Base-by-base conservation (phyloP, 2,797 vertebrate species). In the Apogon talboti region DNA sequence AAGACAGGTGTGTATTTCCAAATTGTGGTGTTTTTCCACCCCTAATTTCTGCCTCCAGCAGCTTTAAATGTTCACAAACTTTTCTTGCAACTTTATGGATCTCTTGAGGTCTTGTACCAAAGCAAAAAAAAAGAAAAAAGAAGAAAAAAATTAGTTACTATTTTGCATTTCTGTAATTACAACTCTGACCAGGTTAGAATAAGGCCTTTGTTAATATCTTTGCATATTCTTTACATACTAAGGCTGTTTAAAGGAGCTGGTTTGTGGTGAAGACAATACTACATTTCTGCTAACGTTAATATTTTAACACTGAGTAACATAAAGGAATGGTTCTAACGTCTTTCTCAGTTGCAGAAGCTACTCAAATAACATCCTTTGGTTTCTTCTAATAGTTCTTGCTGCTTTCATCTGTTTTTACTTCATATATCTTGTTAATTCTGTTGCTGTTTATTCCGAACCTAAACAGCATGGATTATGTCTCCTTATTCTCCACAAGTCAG, bases 151-250 rank as follows among this genome's bases (percentile, higher is more conserved):
- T 35, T 8, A 2, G 28, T 30, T 8, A 30, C 5, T 30, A 30
- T 30, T 30, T 30, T 30, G 28, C 48, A 50, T 8, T 35, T 35
- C 1, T 35, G 30, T 51, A 49, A 33, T 16, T 48, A 8, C 13
- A 54, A 8, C 19, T 72, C 55, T 38, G 28, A 18, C 67, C 50
- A 53, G 43, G 18, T 69, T 69, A n/a, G 78, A 51, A 60, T 41
- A 71, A 79, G 74, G 80, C 78, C 11, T 14, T 13, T 50, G 8
- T 14, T 24, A 9, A 21, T 13, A 5, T 15, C 7, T 67, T 57
- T 42, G 11, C 33, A 40, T 10, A 19, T 79, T 21, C 24, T 28
- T 28, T 28, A 28, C 24, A 28, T 28, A 28, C 24, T 28, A 6
- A 30, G 12, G 38, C 13, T n/a, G 2, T 55, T 19, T 1, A 60